Percentiles rank a stretch among this genome's conserved stretches.
Evolutionary conservation across 2,113 vertebrate genomes (phyloP).

Genomic region (Pelusios castaneus): DNA sequence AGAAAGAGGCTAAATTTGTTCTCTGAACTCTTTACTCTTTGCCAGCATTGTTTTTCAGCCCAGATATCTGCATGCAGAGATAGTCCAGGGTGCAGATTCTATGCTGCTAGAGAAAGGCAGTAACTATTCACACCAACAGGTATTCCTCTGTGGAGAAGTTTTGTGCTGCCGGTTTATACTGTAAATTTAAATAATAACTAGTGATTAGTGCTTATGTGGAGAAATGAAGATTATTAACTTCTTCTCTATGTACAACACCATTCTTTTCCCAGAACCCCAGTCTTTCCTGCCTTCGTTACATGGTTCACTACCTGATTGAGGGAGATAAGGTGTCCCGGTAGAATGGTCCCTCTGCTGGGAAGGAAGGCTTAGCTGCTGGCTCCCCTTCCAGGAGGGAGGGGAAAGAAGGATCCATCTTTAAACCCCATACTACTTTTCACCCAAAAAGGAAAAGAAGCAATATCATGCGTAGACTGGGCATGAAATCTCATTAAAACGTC

Average conservation of each 20-base stretch:
- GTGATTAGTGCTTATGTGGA: constrained; percentile 57
- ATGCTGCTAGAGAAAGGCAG: constrained; percentile 35
- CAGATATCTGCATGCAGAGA: constrained; percentile 13
- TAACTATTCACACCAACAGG: constrained; percentile 18
- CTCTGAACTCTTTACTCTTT: constrained; percentile 67
- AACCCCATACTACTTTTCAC: not conserved
- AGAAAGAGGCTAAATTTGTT: constrained; percentile 65
- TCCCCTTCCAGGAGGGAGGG: not conserved
- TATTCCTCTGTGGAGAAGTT: constrained; percentile 44
- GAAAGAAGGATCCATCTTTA: not conserved
- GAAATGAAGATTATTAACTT: constrained; percentile 39
- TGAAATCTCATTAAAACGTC: not conserved
- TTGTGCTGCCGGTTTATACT: constrained; percentile 14
- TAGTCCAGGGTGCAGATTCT: constrained; percentile 30
- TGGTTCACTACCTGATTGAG: not conserved
- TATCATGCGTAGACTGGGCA: not conserved
- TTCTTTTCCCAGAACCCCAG: not conserved
- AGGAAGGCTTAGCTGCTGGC: not conserved
- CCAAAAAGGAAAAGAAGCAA: not conserved
- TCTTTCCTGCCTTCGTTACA: not conserved
- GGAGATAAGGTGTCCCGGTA: not conserved
- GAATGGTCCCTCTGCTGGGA: not conserved
- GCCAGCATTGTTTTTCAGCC: constrained; percentile 64
- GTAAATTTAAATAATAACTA: constrained; percentile 52
- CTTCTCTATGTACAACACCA: not conserved